Base-by-base conservation (phyloP, 2,888 invertebrate genomes). In the Clivina fossor region DNA sequence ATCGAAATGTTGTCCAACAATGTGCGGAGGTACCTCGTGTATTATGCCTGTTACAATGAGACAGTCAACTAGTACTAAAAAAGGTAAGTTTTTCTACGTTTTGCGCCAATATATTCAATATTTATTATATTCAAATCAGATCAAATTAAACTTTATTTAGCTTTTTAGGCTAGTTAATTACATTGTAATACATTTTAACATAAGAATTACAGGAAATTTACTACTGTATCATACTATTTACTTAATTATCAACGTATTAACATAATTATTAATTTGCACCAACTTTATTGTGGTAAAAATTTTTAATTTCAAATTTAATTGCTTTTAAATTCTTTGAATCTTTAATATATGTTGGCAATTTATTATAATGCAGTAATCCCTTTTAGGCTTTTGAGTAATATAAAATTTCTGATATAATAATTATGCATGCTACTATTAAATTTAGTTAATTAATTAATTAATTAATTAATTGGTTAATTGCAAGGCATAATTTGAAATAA, bases 1-100 rank as follows among this genome's bases (percentile, higher is more conserved):
- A 44, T 65, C 63, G 44, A 74, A 74, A 62, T 75, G 74, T 56
- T 75, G 74, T 56, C 65, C 67, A 3, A 75, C 74, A 2, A 63
- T 56, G 40, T 74, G 74, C 58, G 73, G 72, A 2, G 74, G 74
- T n/a, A 62, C 63, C 2, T 59, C 69, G 37, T 75, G 74, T 56
- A 66, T 68, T 4, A 61, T 58, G 47, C 72, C 74, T 2, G 71
- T 74, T n/a, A 72, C 72, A 2, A 65, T 62, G 64, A 64, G 65
- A 33, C 56, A 55, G 55, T n/a, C n/a, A n/a, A 57, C 61, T 1
- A 24, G 57, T 53, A 55, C 28, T n/a, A 40, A 50, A 51, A 35
- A 44, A 33, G 63, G 67, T 67, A 43, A 61, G 59, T 55, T 11
- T n/a, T 2, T 35, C 15, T 13, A 13, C 2, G 8, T 20, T 32